Conservation (phyloP, 2,888 invertebrate species). For the Epistrophella euchroma region DNA sequence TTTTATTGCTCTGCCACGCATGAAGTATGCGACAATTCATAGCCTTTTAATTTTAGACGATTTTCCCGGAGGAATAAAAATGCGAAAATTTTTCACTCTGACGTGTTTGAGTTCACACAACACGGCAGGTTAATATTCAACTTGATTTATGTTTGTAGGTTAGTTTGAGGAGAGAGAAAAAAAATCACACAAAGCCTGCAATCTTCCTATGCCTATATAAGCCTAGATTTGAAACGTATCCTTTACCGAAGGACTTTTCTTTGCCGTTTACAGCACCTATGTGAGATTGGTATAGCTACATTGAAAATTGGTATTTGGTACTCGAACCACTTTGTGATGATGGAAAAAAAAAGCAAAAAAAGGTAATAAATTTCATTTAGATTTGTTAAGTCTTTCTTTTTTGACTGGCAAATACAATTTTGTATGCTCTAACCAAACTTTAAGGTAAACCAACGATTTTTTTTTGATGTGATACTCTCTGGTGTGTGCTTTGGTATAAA, state of each 20-base stretch:
- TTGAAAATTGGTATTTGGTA: conserved; percentile 12
- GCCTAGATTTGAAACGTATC: not conserved
- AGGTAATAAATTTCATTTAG: conserved; percentile 40
- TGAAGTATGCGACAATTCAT: conserved; percentile 50
- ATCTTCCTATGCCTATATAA: not conserved
- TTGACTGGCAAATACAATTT: conserved; percentile 7
- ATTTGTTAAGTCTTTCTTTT: conserved; percentile 17
- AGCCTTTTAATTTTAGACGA: conserved; percentile 38
- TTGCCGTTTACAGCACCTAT: not conserved
- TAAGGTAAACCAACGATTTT: not conserved
- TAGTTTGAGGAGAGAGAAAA: not conserved
- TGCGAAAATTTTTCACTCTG: conserved; percentile 7
- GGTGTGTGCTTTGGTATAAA: not conserved
- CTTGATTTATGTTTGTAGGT: conserved; percentile 37
- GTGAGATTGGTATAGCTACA: not conserved
- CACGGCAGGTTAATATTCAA: conserved; percentile 18
- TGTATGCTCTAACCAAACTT: conserved; percentile 6
- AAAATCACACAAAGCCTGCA: not conserved
- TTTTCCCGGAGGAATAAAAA: conserved; percentile 16
- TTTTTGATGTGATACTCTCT: not conserved
- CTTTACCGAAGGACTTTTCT: conserved; percentile 13
- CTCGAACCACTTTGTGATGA: conserved; percentile 16
- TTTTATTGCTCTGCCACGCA: conserved; percentile 39
- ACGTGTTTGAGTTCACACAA: conserved; percentile 6
- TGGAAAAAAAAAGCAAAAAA: not conserved